Evolutionary conservation across 2,888 invertebrate genomes (phyloP).

Genomic region (Acrobasis suavella): DNA sequence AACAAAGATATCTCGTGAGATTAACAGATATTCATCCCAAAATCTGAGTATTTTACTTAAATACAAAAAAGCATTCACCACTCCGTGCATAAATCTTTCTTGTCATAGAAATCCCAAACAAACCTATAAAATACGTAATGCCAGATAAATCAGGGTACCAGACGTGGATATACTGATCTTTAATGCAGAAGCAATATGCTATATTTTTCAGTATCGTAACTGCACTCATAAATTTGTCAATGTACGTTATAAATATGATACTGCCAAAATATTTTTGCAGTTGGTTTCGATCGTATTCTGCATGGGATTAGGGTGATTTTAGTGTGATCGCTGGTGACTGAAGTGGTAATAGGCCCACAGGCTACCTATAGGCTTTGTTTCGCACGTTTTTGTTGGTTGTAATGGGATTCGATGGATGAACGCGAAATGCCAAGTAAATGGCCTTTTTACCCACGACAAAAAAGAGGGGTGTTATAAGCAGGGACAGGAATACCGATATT

Average conservation of each 20-base stretch:
- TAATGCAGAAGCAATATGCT: constrained; percentile 22
- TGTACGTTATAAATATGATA: constrained; percentile 45
- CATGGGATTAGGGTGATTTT: constrained; percentile 31
- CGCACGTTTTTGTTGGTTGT: constrained; percentile 27
- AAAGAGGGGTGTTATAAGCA: no score
- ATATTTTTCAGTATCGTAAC: constrained; percentile 12
- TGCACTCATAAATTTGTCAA: constrained; percentile 35
- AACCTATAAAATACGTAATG: constrained; percentile 42
- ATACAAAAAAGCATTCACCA: constrained; percentile 36
- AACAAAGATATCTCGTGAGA: no score
- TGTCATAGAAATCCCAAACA: constrained; percentile 43
- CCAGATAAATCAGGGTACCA: constrained; percentile 25
- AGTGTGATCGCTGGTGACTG: constrained; percentile 27
- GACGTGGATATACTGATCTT: constrained; percentile 13
- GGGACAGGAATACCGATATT: no score
- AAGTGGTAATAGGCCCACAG: constrained; percentile 31
- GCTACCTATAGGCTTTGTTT: constrained; percentile 32
- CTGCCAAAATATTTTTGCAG: constrained; percentile 38
- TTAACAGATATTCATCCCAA: no score
- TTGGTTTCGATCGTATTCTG: constrained; percentile 31
- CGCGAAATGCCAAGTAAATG: constrained; percentile 6
- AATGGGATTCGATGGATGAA: constrained; percentile 29
- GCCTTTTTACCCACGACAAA: background rate
- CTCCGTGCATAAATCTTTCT: constrained; percentile 43
- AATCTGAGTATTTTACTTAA: background rate